A percentile compares a stretch with the other conserved stretches of the same genome.
These are phyloP conservation scores for Micronycteris hirsuta DNA, from an alignment of 2,113 vertebrate species.

Conservation along the genomic window DNA sequence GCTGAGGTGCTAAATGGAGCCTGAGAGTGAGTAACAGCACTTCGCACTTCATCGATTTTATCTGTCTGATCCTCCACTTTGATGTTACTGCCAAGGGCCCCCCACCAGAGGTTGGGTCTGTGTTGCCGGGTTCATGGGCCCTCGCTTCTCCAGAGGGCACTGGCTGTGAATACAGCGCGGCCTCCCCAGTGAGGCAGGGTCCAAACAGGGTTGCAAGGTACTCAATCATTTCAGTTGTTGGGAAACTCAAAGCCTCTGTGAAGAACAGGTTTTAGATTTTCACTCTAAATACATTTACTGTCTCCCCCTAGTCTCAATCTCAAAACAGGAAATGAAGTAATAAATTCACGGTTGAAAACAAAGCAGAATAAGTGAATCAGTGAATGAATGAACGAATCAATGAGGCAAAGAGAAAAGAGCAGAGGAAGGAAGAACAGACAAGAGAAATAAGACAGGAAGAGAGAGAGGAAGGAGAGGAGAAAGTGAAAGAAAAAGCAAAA, in stretches of 20 bases:
- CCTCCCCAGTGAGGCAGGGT: neutral
- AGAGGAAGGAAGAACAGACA: neutral
- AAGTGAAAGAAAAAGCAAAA: neutral
- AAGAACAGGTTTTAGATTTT: neutral
- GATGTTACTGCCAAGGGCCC: conserved; percentile 71
- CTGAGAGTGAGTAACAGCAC: conserved; percentile 72
- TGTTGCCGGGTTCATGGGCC: neutral
- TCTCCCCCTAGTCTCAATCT: neutral
- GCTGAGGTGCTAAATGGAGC: conserved; percentile 76
- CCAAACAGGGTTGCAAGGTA: neutral
- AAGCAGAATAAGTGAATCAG: neutral
- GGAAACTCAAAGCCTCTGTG: neutral
- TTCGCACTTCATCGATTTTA: conserved; percentile 79
- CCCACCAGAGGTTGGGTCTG: neutral
- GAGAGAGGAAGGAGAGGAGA: rapidly evolving
- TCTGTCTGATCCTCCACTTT: conserved; percentile 62
- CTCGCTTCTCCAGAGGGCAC: neutral
- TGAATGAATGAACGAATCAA: neutral
- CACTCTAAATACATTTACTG: neutral
- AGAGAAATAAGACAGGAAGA: neutral
- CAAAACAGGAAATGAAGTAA: neutral
- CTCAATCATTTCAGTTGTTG: neutral
- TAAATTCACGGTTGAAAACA: neutral
- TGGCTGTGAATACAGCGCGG: rapidly evolving
- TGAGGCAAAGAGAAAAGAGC: too few species aligned